Conservation (phyloP, 1,140 invertebrate genomes). For the Liolophura sinensis region DNA sequence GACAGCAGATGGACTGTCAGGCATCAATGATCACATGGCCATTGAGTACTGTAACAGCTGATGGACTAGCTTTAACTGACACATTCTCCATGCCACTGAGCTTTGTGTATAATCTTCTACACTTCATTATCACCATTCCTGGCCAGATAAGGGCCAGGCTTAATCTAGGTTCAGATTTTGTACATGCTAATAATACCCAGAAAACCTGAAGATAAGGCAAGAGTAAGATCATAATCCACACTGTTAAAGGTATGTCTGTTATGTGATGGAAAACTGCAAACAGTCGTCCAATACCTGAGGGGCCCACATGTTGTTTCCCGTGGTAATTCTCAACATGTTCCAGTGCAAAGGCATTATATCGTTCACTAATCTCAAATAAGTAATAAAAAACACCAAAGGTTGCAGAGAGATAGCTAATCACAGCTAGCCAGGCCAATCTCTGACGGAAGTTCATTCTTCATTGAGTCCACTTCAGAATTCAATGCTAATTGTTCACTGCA, state of each 20-base stretch:
- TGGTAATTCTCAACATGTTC: slow-evolving; percentile 43
- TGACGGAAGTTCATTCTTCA: slow-evolving; percentile 50
- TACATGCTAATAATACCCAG: slow-evolving; percentile 46
- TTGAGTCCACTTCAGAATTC: not conserved
- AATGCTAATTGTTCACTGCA: not conserved
- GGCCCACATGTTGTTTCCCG: slow-evolving; percentile 5
- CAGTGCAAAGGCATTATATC: slow-evolving; percentile 43
- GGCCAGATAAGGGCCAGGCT: slow-evolving; percentile 48
- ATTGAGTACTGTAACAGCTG: too few species aligned
- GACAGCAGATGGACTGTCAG: too few species aligned
- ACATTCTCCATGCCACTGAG: too few species aligned
- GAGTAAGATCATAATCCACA: slow-evolving; percentile 40
- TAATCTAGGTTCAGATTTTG: slow-evolving; percentile 39
- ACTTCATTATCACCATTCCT: slow-evolving; percentile 16
- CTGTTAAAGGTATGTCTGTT: slow-evolving; percentile 38
- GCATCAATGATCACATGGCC: too few species aligned
- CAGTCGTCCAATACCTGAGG: slow-evolving; percentile 4
- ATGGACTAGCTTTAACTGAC: too few species aligned
- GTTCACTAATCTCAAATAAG: slow-evolving; percentile 52
- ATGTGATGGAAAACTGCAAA: slow-evolving; percentile 32
- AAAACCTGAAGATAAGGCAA: slow-evolving; percentile 50
- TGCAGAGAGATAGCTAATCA: slow-evolving; percentile 31
- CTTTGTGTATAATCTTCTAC: too few species aligned
- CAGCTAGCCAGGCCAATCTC: slow-evolving; percentile 43
- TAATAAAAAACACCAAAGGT: slow-evolving; percentile 45